phyloP scores from a whole-genome alignment of 2,888 invertebrate species.

The Lasius fuliginosus region DNA sequence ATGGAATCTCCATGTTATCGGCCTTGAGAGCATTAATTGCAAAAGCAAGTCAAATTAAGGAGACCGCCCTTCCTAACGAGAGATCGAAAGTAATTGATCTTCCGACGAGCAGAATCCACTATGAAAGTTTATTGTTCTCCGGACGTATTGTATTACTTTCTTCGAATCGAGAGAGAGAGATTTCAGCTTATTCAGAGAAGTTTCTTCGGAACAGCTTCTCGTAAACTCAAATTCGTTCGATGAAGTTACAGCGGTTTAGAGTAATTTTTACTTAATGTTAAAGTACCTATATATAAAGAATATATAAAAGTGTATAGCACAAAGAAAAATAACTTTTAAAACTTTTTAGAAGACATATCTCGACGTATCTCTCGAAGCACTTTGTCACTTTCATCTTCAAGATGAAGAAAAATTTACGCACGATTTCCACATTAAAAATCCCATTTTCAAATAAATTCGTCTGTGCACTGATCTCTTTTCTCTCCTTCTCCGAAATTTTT shows the following conservation, averaged over 20 bases:
- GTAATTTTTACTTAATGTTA: background rate
- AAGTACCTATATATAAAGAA: background rate
- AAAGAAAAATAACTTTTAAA: background rate
- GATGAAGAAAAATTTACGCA: background rate
- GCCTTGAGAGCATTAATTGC: slow-evolving; percentile 55
- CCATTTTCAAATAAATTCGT: background rate
- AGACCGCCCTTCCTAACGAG: background rate
- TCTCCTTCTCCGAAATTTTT: background rate
- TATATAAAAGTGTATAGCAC: background rate
- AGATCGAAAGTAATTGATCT: slow-evolving; percentile 3
- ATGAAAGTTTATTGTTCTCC: background rate
- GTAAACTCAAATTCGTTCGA: background rate
- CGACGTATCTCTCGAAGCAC: background rate
- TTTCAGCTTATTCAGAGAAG: background rate
- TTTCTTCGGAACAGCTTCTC: background rate
- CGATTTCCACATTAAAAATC: background rate
- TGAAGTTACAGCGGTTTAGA: background rate
- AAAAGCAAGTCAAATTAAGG: slow-evolving; percentile 13
- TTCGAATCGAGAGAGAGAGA: background rate
- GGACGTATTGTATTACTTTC: background rate
- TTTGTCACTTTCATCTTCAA: background rate
- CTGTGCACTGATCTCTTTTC: background rate
- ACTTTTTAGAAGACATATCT: background rate
- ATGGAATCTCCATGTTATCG: slow-evolving; percentile 79
- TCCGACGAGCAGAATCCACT: background rate